A percentile compares a stretch with the other conserved stretches of the same genome.
Evolutionary conservation across 2,113 vertebrate genomes (phyloP).

Genomic region (Cyrtonyx montezumae): DNA sequence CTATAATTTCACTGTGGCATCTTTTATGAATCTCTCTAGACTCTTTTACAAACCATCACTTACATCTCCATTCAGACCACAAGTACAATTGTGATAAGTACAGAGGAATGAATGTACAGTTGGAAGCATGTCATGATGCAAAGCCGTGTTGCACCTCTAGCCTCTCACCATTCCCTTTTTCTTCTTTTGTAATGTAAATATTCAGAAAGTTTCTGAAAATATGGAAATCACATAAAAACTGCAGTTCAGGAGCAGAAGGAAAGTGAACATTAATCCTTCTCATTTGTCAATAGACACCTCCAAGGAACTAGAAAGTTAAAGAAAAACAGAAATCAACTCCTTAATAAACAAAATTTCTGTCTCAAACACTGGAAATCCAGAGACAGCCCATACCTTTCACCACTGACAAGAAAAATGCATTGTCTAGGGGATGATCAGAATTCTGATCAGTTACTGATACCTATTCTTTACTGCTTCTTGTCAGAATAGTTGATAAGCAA

Average conservation of each 20-base stretch:
- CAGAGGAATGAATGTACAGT: background rate
- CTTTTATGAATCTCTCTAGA: background rate
- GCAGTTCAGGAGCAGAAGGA: background rate
- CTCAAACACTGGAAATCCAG: background rate
- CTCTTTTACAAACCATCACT: background rate
- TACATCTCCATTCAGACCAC: background rate
- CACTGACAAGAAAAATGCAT: background rate
- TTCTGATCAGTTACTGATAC: background rate
- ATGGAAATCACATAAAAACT: background rate
- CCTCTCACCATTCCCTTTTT: background rate
- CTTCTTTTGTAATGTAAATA: background rate
- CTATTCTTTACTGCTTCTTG: background rate
- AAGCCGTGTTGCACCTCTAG: background rate
- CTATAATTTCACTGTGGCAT: background rate
- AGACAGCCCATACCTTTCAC: background rate
- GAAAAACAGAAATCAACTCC: background rate
- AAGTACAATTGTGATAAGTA: background rate
- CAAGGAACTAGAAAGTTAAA: background rate
- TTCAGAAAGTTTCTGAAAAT: background rate
- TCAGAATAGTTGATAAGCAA: background rate
- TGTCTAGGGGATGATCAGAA: background rate
- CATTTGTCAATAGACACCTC: background rate
- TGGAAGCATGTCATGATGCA: rapidly evolving
- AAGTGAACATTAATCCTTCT: background rate
- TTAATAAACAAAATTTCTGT: background rate